Evolutionary conservation across 2,888 invertebrate genomes (phyloP).

Genomic region (Teinopalpus imperialis): DNA sequence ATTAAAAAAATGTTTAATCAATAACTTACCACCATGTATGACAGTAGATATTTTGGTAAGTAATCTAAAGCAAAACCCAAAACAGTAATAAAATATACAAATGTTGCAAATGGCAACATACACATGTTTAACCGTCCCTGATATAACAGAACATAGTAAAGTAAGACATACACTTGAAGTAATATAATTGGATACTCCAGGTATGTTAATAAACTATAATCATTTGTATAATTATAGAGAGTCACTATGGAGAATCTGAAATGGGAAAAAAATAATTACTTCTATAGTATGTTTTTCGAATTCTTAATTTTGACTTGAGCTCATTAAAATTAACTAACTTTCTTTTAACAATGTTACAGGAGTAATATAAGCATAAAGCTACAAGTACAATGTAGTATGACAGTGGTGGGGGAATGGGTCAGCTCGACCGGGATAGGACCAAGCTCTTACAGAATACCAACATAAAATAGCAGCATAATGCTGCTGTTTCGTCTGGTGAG

Average conservation of each 20-base stretch:
- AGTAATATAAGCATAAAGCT: too few relatives aligned
- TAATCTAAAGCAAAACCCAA: constrained; percentile 49
- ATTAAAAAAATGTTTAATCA: too few relatives aligned
- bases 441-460: too few relatives aligned
- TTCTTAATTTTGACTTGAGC: too few relatives aligned
- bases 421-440: too few relatives aligned
- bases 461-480: too few relatives aligned
- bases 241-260: constrained; percentile 91
- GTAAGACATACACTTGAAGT: constrained; percentile 87
- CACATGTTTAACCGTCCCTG: constrained; percentile 77
- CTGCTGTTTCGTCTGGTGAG: too few relatives aligned
- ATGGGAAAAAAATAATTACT: constrained; percentile 32
- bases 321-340: too few relatives aligned
- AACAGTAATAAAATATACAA: constrained; percentile 54
- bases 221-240: constrained; percentile 89
- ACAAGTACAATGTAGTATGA: too few relatives aligned
- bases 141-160: constrained; percentile 87
- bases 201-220: constrained; percentile 88
- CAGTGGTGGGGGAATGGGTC: too few relatives aligned
- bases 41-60: constrained; percentile 74
- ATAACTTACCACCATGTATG: constrained; percentile 83
- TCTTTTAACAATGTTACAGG: too few relatives aligned
- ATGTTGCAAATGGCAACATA: constrained; percentile 43
- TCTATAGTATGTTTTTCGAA: too few relatives aligned
- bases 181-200: constrained; percentile 92